phyloP scores from a whole-genome alignment of 2,797 vertebrate species.

The Eurystomus glaucurus region DNA sequence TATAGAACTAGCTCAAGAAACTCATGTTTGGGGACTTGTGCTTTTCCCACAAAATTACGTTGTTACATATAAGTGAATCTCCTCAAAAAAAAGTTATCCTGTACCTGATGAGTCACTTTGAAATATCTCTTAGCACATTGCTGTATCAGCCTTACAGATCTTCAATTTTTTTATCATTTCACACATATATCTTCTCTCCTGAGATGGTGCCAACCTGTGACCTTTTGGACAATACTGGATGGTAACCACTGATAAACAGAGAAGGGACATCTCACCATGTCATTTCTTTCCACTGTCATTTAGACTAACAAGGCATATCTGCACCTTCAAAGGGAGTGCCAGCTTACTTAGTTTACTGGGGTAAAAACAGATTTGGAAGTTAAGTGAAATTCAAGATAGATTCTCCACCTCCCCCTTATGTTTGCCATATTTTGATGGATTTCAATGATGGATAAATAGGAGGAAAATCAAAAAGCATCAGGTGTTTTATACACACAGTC shows the following conservation, averaged over 20 bases:
- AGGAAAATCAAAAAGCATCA: neutral
- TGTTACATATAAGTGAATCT: neutral
- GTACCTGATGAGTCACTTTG: neutral
- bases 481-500: neutral
- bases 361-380: neutral
- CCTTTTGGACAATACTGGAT: neutral
- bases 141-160: neutral
- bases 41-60: neutral
- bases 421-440: neutral
- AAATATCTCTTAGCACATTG: rapidly evolving
- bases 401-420: neutral
- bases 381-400: neutral
- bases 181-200: neutral
- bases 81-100: neutral
- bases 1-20: neutral
- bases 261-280: neutral
- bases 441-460: neutral
- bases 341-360: neutral
- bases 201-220: neutral
- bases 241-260: neutral
- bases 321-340: neutral
- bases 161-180: neutral
- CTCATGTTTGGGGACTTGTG: neutral
- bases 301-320: neutral
- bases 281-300: neutral